Evolutionary conservation across 2,888 invertebrate genomes (phyloP).

Genomic region (Agrypnus murinus): DNA sequence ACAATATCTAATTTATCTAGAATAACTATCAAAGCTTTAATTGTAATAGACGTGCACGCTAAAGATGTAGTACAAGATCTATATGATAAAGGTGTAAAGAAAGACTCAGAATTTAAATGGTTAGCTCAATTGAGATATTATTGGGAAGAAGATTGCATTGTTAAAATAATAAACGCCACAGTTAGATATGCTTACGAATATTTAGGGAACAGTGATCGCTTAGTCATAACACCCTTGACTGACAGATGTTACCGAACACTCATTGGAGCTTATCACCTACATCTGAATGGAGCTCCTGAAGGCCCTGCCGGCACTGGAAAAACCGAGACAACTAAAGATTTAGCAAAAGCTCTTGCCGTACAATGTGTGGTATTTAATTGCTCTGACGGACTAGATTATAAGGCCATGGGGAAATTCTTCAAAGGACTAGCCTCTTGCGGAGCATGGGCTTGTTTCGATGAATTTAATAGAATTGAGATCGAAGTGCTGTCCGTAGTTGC

Average conservation of each 20-base stretch:
- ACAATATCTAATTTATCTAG: constrained; percentile 81
- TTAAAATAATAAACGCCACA: constrained; percentile 86
- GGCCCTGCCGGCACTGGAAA: constrained; percentile 93
- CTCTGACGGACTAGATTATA: constrained; percentile 89
- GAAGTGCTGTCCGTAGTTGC: constrained; percentile 91
- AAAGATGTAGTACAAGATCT: constrained; percentile 85
- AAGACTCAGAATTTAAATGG: constrained; percentile 89
- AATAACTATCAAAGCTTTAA: constrained; percentile 86
- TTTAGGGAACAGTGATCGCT: constrained; percentile 85
- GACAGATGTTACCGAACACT: constrained; percentile 89
- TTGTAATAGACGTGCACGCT: constrained; percentile 90
- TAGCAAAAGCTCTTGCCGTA: constrained; percentile 93
- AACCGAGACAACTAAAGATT: constrained; percentile 93
- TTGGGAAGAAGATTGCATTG: constrained; percentile 78
- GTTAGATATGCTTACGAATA: constrained; percentile 90
- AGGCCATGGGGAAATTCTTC: constrained; percentile 90
- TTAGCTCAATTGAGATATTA: constrained; percentile 88
- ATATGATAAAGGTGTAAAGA: constrained; percentile 77
- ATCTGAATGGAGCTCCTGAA: constrained; percentile 89
- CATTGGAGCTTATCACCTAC: constrained; percentile 87
- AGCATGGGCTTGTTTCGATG: constrained; percentile 93
- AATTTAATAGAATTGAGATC: constrained; percentile 89
- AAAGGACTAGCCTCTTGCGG: constrained; percentile 89
- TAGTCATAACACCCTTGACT: constrained; percentile 84
- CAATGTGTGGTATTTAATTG: constrained; percentile 93